These are phyloP conservation scores for Spinibarbus caldwelli DNA, from an alignment of 2,797 vertebrate genomes.

Conservation along the genomic window DNA sequence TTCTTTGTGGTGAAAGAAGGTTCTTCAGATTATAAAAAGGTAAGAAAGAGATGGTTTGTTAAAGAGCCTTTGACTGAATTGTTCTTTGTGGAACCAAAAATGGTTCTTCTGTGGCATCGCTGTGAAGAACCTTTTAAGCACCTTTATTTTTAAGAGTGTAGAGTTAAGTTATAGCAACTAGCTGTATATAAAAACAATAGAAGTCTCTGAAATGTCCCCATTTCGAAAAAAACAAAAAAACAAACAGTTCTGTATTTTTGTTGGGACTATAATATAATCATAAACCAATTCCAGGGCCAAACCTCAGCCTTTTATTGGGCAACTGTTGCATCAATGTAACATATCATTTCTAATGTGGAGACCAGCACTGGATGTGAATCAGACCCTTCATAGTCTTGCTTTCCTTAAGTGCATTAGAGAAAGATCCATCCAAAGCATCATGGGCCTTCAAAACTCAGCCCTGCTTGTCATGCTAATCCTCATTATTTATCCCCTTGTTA, in stretches of 20 bases:
- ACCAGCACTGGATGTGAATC: background rate
- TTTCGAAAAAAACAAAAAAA: background rate
- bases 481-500: conserved; percentile 58
- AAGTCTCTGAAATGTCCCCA: background rate
- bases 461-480: conserved; percentile 61
- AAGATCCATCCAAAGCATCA: conserved; percentile 42
- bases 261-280: background rate
- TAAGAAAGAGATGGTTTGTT: too few species aligned
- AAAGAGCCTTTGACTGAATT: too few species aligned
- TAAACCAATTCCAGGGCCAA: background rate
- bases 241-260: background rate
- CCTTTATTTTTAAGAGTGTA: too few species aligned
- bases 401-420: conserved; percentile 26
- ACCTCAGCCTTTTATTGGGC: background rate
- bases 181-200: background rate
- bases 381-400: background rate
- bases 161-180: background rate
- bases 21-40: too few species aligned
- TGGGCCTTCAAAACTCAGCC: conserved; percentile 41
- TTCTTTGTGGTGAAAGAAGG: too few species aligned
- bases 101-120: too few species aligned
- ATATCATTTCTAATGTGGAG: background rate
- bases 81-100: too few species aligned
- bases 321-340: background rate
- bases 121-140: too few species aligned